Percentiles rank a stretch among this genome's conserved stretches.
Evolutionary conservation across 2,888 invertebrate genomes (phyloP).

Genomic region (Orthonevra nobilis): DNA sequence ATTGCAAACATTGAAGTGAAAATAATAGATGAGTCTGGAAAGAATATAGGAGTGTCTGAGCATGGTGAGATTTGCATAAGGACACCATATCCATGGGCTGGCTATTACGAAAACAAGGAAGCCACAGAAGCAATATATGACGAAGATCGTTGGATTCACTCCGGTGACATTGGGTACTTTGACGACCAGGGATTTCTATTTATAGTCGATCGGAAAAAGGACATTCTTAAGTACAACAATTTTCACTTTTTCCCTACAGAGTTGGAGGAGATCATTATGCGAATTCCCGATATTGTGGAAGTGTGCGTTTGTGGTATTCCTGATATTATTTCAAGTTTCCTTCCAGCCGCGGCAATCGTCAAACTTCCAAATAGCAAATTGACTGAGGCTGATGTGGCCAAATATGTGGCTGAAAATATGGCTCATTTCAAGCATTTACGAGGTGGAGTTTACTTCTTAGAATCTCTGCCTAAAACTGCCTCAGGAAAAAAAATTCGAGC

Average conservation of each 20-base stretch:
- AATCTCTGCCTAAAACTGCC: constrained; percentile 69
- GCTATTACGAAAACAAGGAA: constrained; percentile 65
- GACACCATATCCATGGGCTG: constrained; percentile 53
- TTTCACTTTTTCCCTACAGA: constrained; percentile 71
- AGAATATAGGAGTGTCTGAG: constrained; percentile 47
- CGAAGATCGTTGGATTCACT: constrained; percentile 70
- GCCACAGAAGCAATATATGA: constrained; percentile 57
- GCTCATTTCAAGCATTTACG: constrained; percentile 71
- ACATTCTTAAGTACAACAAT: constrained; percentile 72
- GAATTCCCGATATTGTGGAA: constrained; percentile 63
- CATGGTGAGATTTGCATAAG: constrained; percentile 70
- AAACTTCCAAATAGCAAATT: constrained; percentile 43
- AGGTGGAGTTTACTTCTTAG: constrained; percentile 71
- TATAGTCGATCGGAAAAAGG: constrained; percentile 72
- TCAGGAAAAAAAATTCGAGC: constrained; percentile 71
- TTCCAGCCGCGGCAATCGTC: constrained; percentile 71
- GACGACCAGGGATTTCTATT: constrained; percentile 67
- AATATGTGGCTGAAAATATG: constrained; percentile 64
- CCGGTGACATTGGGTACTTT: constrained; percentile 73
- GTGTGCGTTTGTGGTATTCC: constrained; percentile 71
- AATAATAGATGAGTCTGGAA: constrained; percentile 68
- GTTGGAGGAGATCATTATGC: constrained; percentile 69
- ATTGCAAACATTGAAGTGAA: constrained; percentile 56
- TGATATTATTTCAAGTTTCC: constrained; percentile 56
- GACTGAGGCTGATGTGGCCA: constrained; percentile 45